Conservation (phyloP, 2,113 vertebrate genomes). For the Cryptotis parvus region DNA sequence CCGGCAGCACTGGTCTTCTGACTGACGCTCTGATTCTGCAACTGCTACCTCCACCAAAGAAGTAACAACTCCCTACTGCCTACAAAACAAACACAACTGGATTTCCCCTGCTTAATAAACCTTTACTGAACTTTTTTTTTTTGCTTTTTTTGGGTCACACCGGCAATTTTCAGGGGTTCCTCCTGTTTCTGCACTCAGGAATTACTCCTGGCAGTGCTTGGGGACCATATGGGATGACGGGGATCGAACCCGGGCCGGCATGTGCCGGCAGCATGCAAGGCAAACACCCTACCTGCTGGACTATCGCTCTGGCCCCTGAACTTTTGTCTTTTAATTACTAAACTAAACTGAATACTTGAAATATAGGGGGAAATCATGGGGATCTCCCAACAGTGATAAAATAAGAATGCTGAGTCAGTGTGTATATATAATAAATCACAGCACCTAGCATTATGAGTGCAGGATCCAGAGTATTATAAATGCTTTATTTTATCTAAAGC, state of each 20-base stretch:
- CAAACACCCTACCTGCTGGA: too few species aligned
- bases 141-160: too few species aligned
- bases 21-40: slow-evolving; percentile 5
- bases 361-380: background rate
- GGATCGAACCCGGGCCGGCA: too few species aligned
- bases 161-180: too few species aligned
- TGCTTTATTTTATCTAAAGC: slow-evolving; percentile 27
- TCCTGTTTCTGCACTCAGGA: too few species aligned
- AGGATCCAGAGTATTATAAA: slow-evolving; percentile 38
- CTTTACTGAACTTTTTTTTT: slow-evolving; percentile 1
- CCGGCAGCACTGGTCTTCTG: background rate
- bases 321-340: slow-evolving; percentile 17
- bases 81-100: slow-evolving; percentile 10
- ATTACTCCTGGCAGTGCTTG: too few species aligned
- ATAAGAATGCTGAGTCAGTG: background rate
- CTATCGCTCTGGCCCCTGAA: too few species aligned
- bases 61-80: background rate
- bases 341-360: slow-evolving; percentile 33
- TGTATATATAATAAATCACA: slow-evolving; percentile 18
- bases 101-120: slow-evolving; percentile 42
- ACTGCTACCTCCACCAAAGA: slow-evolving; percentile 15
- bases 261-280: too few species aligned
- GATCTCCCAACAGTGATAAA: background rate
- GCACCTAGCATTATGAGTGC: background rate
- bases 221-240: too few species aligned